These are phyloP conservation scores for Platorchestia sp. DNA, from an alignment of 1,140 invertebrate species.

Conservation along the genomic window DNA sequence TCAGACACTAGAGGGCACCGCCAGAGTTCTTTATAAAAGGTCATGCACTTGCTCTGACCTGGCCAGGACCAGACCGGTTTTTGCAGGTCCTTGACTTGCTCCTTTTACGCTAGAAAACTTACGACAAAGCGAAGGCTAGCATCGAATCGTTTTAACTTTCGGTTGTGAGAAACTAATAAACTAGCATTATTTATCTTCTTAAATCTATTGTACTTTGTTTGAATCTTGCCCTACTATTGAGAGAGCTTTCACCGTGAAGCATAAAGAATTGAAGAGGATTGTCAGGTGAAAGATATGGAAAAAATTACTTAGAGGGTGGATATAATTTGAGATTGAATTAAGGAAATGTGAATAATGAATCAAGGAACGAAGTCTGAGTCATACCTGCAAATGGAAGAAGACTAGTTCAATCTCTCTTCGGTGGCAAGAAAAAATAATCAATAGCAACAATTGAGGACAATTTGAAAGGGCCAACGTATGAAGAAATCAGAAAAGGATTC, in stretches of 20 bases:
- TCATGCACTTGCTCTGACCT: slow-evolving; percentile 28
- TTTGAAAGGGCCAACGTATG: no score
- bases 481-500: no score
- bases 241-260: background rate
- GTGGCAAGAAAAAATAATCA: no score
- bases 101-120: background rate
- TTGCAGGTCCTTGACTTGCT: slow-evolving; percentile 13
- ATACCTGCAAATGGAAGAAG: no score
- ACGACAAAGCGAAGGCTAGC: background rate
- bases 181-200: background rate
- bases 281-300: no score
- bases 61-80: background rate
- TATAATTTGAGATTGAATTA: no score
- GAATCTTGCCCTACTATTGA: background rate
- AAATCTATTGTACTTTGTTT: background rate
- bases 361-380: no score
- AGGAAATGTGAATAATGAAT: no score
- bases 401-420: no score
- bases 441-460: no score
- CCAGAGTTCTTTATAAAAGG: background rate
- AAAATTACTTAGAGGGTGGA: no score
- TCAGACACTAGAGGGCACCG: background rate
- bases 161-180: background rate
- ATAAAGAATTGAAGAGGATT: background rate
- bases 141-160: background rate